Conservation (phyloP, 2,113 vertebrate genomes). For the Chroicocephalus ridibundus region DNA sequence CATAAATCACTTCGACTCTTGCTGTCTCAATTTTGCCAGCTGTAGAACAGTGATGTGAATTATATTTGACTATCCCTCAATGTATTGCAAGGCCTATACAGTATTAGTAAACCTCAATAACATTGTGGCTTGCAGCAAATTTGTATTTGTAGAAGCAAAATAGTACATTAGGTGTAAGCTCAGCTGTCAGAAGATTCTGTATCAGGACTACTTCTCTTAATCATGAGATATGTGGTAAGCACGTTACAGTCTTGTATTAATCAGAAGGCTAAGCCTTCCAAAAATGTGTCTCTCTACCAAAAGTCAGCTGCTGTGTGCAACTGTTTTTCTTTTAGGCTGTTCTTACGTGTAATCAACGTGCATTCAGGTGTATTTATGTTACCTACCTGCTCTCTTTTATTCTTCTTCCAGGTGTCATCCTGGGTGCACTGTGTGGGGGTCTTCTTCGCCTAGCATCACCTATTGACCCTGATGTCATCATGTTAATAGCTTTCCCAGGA, state of each 20-base stretch:
- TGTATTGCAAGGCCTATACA: neutral
- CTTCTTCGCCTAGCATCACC: constrained; percentile 90
- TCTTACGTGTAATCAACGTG: neutral
- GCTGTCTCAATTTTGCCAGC: neutral
- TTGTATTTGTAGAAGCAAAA: neutral
- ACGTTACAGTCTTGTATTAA: neutral
- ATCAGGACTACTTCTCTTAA: neutral
- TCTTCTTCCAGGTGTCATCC: constrained; percentile 84
- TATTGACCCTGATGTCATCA: constrained; percentile 91
- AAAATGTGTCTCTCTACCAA: neutral
- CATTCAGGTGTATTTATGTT: neutral
- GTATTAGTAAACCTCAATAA: neutral
- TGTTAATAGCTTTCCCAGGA: constrained; percentile 97
- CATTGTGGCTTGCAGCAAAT: neutral
- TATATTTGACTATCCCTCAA: neutral
- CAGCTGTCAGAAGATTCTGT: neutral
- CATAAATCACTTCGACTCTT: neutral
- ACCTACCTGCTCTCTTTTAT: neutral
- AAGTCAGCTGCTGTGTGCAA: neutral
- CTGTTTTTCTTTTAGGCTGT: neutral
- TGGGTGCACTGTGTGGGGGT: constrained; percentile 88
- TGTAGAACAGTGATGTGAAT: neutral
- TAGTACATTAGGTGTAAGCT: neutral
- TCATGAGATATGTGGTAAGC: neutral
- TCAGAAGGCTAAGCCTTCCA: neutral